Percentiles rank a stretch among this genome's conserved stretches.
phyloP scores from a whole-genome alignment of 2,888 invertebrate species.

The Sicus ferrugineus region DNA sequence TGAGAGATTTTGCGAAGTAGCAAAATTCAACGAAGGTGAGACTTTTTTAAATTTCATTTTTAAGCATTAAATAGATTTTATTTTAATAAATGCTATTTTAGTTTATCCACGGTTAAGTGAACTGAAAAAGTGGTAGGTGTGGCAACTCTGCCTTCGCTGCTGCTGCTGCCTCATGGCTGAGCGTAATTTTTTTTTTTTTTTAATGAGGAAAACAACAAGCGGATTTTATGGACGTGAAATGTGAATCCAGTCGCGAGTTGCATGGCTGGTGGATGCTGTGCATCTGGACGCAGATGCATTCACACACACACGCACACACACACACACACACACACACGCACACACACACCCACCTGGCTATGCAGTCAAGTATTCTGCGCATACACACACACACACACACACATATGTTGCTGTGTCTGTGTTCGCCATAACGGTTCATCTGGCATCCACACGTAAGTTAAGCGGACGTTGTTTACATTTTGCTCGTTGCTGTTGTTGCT shows the following conservation, averaged over 20 bases:
- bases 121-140: too few species aligned
- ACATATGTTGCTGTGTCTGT: neutral
- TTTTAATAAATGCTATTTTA: too few species aligned
- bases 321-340: neutral
- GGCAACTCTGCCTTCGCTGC: too few species aligned
- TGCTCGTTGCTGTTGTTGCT: neutral
- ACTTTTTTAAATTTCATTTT: too few species aligned
- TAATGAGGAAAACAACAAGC: neutral
- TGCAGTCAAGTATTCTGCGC: neutral
- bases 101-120: too few species aligned
- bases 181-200: neutral
- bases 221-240: constrained; percentile 19
- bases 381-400: neutral
- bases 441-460: constrained; percentile 3
- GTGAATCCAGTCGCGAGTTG: constrained; percentile 4
- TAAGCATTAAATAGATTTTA: too few species aligned
- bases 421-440: constrained; percentile 21
- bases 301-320: neutral
- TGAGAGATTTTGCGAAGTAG: too few species aligned
- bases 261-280: neutral
- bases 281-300: neutral
- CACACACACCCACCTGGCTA: neutral
- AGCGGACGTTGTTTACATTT: constrained; percentile 4
- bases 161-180: too few species aligned
- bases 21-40: too few species aligned